Percentiles rank a stretch among this genome's conserved stretches.
Conservation (phyloP, 1,140 invertebrate species). For the Leptinotarsa lineolata region DNA sequence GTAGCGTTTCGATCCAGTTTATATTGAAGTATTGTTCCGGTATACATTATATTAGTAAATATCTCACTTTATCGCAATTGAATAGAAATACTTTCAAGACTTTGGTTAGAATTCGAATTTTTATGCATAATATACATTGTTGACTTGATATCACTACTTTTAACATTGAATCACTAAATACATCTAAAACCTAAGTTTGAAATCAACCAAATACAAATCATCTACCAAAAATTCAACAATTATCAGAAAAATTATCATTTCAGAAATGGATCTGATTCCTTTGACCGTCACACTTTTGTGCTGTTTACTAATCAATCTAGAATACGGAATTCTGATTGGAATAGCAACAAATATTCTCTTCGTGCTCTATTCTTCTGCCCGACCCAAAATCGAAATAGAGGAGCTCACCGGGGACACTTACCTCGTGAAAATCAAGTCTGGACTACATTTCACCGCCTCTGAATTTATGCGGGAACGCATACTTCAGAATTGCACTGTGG, state of each 20-base stretch:
- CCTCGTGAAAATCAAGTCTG: slow-evolving; percentile 65
- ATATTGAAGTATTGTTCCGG: too few species aligned
- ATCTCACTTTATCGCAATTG: too few species aligned
- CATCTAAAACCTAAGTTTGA: too few species aligned
- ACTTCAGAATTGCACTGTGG: slow-evolving; percentile 45
- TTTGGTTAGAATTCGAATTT: too few species aligned
- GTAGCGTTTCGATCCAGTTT: too few species aligned
- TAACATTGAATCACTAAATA: too few species aligned
- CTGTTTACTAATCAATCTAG: slow-evolving; percentile 67
- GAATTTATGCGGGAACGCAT: slow-evolving; percentile 66
- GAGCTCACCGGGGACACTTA: slow-evolving; percentile 50
- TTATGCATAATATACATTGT: too few species aligned
- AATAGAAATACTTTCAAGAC: too few species aligned
- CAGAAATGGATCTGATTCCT: slow-evolving; percentile 70
- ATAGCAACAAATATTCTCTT: slow-evolving; percentile 68
- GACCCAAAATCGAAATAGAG: slow-evolving; percentile 61
- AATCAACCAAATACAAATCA: too few species aligned
- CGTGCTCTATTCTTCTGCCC: slow-evolving; percentile 68
- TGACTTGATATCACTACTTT: too few species aligned
- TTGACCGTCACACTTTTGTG: slow-evolving; percentile 66
- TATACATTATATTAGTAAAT: too few species aligned
- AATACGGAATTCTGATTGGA: slow-evolving; percentile 75
- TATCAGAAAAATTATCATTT: slow-evolving; percentile 32
- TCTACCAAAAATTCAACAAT: too few species aligned
- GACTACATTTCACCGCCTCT: slow-evolving; percentile 68